Conservation (phyloP, 2,797 vertebrate genomes). For the Anomalospiza imberbis region DNA sequence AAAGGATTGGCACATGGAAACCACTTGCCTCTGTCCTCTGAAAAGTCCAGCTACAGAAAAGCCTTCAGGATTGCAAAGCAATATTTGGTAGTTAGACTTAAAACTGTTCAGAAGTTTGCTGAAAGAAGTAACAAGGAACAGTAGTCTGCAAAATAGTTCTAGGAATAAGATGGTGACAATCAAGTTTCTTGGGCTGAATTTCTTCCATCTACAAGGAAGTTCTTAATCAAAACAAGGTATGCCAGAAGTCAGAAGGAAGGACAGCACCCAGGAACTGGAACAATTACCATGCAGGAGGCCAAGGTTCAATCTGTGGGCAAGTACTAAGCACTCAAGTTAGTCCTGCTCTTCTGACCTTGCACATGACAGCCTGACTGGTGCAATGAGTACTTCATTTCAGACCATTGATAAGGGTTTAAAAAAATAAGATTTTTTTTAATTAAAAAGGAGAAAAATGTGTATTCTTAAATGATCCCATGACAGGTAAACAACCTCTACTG, state of each 20-base stretch:
- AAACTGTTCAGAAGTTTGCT: neutral
- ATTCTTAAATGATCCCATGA: neutral
- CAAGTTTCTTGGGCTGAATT: neutral
- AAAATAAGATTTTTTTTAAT: neutral
- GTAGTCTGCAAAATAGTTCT: neutral
- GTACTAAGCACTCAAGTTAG: neutral
- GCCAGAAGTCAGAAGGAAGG: neutral
- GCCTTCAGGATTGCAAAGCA: neutral
- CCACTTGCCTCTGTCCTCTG: neutral
- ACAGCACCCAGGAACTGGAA: neutral
- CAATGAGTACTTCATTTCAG: neutral
- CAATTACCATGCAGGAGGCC: neutral
- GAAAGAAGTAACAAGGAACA: neutral
- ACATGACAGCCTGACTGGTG: accelerated
- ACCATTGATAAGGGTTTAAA: neutral
- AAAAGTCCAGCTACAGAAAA: neutral
- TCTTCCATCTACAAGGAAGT: neutral
- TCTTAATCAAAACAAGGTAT: neutral
- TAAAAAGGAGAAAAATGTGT: neutral
- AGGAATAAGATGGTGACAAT: neutral
- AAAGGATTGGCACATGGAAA: neutral
- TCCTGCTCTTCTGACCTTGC: neutral
- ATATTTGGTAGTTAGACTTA: neutral
- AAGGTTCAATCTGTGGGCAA: neutral
- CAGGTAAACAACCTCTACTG: neutral